A percentile compares a stretch with the other conserved stretches of the same genome.
These are phyloP conservation scores for Thymelicus lineola DNA, from an alignment of 2,888 invertebrate species.

Conservation along the genomic window DNA sequence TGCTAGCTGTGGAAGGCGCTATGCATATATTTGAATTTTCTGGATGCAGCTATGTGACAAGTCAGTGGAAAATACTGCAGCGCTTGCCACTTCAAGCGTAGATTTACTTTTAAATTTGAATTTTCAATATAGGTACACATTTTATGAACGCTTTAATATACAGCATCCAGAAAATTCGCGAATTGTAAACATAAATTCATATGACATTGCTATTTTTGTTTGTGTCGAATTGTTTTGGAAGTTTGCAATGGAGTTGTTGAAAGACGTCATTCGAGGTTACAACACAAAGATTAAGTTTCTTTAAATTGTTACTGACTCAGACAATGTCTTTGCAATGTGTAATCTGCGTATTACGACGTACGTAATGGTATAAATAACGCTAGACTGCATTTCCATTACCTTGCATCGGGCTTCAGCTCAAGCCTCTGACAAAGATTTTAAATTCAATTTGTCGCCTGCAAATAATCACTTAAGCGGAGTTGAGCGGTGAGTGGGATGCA, in stretches of 20 bases:
- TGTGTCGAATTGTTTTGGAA: neutral
- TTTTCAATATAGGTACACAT: slow-evolving; percentile 7
- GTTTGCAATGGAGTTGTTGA: no score
- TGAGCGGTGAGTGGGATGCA: slow-evolving; percentile 13
- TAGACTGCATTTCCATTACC: neutral
- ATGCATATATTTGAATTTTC: slow-evolving; percentile 25
- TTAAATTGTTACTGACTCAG: no score
- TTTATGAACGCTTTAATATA: slow-evolving; percentile 3
- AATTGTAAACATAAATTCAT: neutral
- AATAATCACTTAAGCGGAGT: slow-evolving; percentile 26
- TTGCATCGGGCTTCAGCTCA: neutral
- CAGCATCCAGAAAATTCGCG: neutral
- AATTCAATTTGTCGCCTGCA: slow-evolving; percentile 33
- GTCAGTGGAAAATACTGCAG: slow-evolving; percentile 11
- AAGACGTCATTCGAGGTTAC: no score
- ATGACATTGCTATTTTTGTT: neutral
- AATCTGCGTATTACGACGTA: neutral
- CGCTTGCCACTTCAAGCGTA: neutral
- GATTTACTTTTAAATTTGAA: slow-evolving; percentile 10
- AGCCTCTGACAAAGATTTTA: slow-evolving; percentile 24
- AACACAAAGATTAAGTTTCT: no score
- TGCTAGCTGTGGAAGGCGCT: slow-evolving; percentile 1
- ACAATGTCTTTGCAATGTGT: neutral
- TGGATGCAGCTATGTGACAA: slow-evolving; percentile 13
- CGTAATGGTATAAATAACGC: slow-evolving; percentile 1